A percentile compares a stretch with the other conserved stretches of the same genome.
Evolutionary conservation across 2,797 vertebrate genomes (phyloP).

Genomic region (Necrosyrtes monachus): DNA sequence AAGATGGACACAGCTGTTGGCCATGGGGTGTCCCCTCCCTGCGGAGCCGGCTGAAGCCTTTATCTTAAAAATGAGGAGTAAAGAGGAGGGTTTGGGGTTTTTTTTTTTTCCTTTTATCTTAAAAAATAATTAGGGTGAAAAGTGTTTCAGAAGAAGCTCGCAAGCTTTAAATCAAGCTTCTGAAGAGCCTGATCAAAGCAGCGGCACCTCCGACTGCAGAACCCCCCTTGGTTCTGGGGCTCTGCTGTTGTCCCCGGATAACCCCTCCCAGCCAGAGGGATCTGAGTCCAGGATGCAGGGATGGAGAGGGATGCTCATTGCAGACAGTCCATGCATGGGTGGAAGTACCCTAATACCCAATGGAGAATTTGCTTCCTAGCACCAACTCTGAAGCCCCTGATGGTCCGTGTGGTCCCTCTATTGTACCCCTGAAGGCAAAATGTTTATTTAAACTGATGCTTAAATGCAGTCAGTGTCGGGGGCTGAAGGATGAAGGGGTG

Average conservation of each 20-base stretch:
- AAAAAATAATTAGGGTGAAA: background rate
- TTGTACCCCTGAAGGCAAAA: background rate
- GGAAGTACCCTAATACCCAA: background rate
- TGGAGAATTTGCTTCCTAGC: background rate
- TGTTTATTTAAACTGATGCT: background rate
- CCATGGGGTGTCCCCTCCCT: background rate
- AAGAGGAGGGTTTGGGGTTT: background rate
- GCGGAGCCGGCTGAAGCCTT: background rate
- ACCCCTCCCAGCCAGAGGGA: background rate
- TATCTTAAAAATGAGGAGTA: background rate
- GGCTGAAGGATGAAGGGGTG: background rate
- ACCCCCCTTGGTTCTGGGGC: accelerated
- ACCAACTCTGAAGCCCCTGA: background rate
- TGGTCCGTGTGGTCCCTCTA: background rate
- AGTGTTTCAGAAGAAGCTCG: background rate
- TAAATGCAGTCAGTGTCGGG: accelerated
- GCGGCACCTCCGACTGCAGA: accelerated
- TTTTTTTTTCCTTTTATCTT: background rate
- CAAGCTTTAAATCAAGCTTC: background rate
- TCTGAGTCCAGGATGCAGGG: background rate
- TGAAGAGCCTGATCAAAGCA: constrained; percentile 1
- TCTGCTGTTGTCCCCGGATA: background rate
- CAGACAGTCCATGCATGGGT: background rate
- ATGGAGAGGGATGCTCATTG: background rate
- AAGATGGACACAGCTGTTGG: background rate